Conservation (phyloP, 2,113 vertebrate genomes). For the Desmodus rotundus region DNA sequence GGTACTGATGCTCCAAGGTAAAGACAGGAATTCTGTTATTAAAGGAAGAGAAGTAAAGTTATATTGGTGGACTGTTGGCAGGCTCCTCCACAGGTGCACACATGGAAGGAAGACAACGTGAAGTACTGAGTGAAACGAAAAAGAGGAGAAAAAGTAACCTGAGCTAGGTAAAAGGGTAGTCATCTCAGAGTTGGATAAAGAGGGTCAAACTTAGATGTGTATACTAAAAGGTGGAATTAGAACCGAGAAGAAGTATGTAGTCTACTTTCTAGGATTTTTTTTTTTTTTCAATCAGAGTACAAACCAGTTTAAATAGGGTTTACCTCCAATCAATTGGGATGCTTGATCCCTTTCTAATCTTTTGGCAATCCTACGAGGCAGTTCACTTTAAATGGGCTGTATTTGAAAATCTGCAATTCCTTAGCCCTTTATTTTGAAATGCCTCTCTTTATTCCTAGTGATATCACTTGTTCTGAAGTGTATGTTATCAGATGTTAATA, state of each 20-base stretch:
- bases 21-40: background rate
- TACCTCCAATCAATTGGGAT: background rate
- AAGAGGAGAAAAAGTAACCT: background rate
- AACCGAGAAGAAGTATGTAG: background rate
- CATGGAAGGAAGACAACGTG: background rate
- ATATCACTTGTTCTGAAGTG: background rate
- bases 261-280: background rate
- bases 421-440: background rate
- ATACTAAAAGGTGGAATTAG: background rate
- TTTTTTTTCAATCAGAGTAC: background rate
- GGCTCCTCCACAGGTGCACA: background rate
- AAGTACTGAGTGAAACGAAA: background rate
- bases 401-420: background rate
- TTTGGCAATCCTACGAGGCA: background rate
- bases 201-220: background rate
- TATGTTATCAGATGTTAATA: background rate
- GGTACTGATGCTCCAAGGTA: background rate
- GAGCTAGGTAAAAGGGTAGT: background rate
- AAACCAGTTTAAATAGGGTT: background rate
- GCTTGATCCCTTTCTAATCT: background rate
- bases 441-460: background rate
- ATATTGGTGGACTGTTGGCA: background rate
- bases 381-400: background rate
- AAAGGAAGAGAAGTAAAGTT: background rate
- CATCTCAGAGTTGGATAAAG: background rate